phyloP scores from a whole-genome alignment of 2,113 vertebrate genomes.

The Sinocyclocheilus anophthalmus region DNA sequence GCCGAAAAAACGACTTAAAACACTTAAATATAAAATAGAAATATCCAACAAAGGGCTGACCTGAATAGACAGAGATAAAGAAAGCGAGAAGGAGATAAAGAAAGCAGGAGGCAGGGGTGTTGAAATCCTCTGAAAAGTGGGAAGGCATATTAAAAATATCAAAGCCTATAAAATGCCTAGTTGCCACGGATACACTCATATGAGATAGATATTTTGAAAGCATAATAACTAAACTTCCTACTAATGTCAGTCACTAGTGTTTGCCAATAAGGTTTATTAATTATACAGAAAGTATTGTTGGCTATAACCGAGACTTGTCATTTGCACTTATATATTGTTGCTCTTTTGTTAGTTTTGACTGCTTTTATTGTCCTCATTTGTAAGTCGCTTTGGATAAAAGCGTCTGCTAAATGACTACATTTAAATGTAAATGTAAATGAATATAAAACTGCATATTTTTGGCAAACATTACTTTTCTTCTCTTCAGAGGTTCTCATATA shows the following conservation, averaged over 20 bases:
- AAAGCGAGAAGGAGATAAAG: neutral
- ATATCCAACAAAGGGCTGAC: conserved; percentile 20
- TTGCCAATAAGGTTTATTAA: neutral
- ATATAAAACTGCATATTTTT: neutral
- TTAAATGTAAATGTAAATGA: neutral
- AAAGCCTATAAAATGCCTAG: conserved; percentile 7
- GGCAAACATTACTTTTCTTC: neutral
- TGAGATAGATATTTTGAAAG: conserved; percentile 4
- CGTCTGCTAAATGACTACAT: too few relatives aligned
- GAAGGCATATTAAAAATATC: conserved; percentile 2
- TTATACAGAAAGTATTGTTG: neutral
- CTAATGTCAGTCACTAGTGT: neutral
- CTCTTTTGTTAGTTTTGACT: too few relatives aligned
- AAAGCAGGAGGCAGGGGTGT: neutral
- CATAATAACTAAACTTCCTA: conserved; percentile 4
- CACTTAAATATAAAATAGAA: neutral
- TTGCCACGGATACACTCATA: neutral
- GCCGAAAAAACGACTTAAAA: neutral
- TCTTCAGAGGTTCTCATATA: neutral
- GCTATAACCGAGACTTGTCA: neutral
- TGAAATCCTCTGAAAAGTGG: conserved; percentile 14
- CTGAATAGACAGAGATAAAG: neutral
- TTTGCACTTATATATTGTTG: too few relatives aligned
- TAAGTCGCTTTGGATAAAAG: too few relatives aligned
- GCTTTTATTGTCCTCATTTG: too few relatives aligned